Evolutionary conservation across 2,888 invertebrate genomes (phyloP).

Genomic region (Eupithecia abbreviata): DNA sequence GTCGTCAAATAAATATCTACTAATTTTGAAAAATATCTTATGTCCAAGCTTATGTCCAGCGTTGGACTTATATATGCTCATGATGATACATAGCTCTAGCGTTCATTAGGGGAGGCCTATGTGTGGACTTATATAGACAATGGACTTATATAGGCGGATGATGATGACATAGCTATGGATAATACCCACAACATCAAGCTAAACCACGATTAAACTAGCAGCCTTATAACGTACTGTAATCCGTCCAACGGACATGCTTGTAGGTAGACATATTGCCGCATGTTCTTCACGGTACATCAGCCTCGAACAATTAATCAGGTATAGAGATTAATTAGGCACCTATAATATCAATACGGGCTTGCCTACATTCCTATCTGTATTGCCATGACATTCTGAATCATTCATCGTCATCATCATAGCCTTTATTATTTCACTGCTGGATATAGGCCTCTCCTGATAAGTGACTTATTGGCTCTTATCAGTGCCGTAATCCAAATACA

Average conservation of each 20-base stretch:
- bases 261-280: conserved; percentile 21
- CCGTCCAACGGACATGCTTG: conserved; percentile 3
- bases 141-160: no score
- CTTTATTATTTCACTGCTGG: background rate
- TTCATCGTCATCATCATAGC: background rate
- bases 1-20: no score
- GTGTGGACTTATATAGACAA: no score
- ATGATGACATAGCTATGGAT: background rate
- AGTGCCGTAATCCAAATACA: background rate
- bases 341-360: conserved; percentile 19
- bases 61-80: no score
- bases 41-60: no score
- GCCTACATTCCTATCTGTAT: conserved; percentile 9
- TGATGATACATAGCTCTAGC: no score
- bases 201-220: background rate
- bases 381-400: background rate
- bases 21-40: no score
- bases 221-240: background rate
- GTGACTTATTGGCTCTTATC: background rate
- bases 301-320: conserved; percentile 32
- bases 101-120: no score
- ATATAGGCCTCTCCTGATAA: background rate
- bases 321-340: conserved; percentile 31
- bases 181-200: background rate
- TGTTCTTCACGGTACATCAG: conserved; percentile 30